These are phyloP conservation scores for Diabrotica balteata DNA, from an alignment of 2,888 invertebrate genomes.

Conservation along the genomic window DNA sequence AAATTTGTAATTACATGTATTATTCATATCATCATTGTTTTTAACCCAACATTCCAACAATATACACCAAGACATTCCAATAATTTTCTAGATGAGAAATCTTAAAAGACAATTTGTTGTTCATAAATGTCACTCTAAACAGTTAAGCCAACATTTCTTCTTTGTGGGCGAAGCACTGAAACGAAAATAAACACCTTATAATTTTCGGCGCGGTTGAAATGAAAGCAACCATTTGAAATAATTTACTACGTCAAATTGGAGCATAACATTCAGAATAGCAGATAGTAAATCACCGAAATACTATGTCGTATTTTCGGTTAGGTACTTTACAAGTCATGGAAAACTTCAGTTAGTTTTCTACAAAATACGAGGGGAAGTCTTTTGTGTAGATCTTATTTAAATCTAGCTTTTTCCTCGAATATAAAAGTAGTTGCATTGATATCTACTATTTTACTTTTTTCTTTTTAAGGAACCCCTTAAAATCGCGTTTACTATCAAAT, in stretches of 20 bases:
- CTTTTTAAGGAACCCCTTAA: no score
- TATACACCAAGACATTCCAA: neutral
- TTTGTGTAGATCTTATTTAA: no score
- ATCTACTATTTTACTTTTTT: no score
- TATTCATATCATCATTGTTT: no score
- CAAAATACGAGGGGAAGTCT: no score
- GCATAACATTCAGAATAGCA: neutral
- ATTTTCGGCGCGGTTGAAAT: slow-evolving; percentile 9
- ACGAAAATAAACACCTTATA: slow-evolving; percentile 26
- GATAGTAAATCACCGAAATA: neutral
- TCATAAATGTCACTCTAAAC: slow-evolving; percentile 18
- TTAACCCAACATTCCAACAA: no score
- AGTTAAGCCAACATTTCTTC: slow-evolving; percentile 16
- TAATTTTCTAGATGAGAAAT: slow-evolving; percentile 9
- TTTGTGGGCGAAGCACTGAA: slow-evolving; percentile 14
- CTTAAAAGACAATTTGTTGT: slow-evolving; percentile 22
- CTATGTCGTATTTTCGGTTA: neutral
- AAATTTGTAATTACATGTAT: no score
- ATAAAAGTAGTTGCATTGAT: no score
- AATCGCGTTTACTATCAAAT: no score
- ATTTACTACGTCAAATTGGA: slow-evolving; percentile 1
- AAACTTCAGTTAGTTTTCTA: no score
- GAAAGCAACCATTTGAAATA: slow-evolving; percentile 11
- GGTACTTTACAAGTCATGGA: no score
- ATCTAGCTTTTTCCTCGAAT: no score